Base-by-base conservation (phyloP, 2,797 vertebrate genomes). In the Lophius americanus region DNA sequence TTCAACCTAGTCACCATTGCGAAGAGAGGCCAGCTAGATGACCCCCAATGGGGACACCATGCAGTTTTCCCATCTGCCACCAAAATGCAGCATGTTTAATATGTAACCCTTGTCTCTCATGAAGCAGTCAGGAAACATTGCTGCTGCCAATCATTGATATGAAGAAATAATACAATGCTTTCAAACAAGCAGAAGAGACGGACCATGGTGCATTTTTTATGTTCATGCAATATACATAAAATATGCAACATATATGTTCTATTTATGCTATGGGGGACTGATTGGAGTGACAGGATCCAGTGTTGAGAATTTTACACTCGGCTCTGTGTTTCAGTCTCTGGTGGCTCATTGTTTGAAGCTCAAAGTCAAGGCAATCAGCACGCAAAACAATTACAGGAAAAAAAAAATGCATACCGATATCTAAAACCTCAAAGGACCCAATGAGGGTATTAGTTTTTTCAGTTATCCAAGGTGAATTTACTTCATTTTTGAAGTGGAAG, bases 41-140 rank as follows among this genome's bases (percentile, higher is more conserved):
- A 23, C 43, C 9, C 43, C 76, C 83, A 52, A 44, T 44, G 84
- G 87, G 87, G 88, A 87, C 64, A 63, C 59, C 82, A 84, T 79
- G 83, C 85, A 71, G 88, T 81, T 88, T 76, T 86, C 72, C 89
- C 89, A 91, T 91, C 88, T 90, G 89, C 75, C 83, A 76, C 76
- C 82, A 85, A 87, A 82, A 85, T 85, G 76, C 76, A 72, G 81
- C 84, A 64, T 75, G 76, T 86, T 75, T 86, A 84, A 85, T 84
- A 69, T 81, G 82, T 54, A 70, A 66, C 77, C 84, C 81, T 85
- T 57, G 78, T 82, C 59, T 38, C 37, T 38, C 7, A 53, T 79
- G 51, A 73, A 85, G 85, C 76, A 73, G 82, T 76, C 82, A 86
- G 86, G 62, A 75, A 60, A 53, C 76, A 50, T 32, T 55, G 54